These are phyloP conservation scores for Chelmon rostratus DNA, from an alignment of 2,797 vertebrate species.

Conservation along the genomic window DNA sequence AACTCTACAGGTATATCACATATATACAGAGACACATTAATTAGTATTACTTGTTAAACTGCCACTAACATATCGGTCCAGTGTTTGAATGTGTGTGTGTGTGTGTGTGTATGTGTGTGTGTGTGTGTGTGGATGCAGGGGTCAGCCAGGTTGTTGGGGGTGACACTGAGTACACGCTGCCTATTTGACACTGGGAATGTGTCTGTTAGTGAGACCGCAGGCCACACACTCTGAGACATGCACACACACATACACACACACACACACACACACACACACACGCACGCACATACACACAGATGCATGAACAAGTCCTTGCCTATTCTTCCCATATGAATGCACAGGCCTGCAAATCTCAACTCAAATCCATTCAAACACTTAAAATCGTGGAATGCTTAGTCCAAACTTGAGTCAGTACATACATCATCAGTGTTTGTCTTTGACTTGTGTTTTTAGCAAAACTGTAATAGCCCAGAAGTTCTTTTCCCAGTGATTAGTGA, in stretches of 20 bases:
- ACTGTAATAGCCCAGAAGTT: background rate
- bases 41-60: background rate
- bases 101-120: background rate
- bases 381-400: background rate
- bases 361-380: constrained; percentile 1
- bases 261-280: constrained; percentile 4
- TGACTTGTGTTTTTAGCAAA: background rate
- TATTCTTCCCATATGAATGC: constrained; percentile 2
- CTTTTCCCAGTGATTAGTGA: too few species aligned
- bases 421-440: background rate
- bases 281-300: constrained; percentile 7
- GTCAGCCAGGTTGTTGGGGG: constrained; percentile 60
- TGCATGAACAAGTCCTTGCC: constrained; percentile 6
- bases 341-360: background rate
- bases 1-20: background rate
- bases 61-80: background rate
- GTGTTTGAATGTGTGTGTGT: constrained; percentile 15
- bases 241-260: constrained; percentile 5
- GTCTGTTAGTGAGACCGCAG: constrained; percentile 41
- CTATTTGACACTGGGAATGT: constrained; percentile 50
- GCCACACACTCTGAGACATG: constrained; percentile 21
- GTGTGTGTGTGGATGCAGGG: constrained; percentile 26
- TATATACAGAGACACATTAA: background rate
- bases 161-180: constrained; percentile 56
- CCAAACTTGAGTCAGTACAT: background rate